These are phyloP conservation scores for Acrobasis suavella DNA, from an alignment of 2,888 invertebrate species.

Conservation along the genomic window DNA sequence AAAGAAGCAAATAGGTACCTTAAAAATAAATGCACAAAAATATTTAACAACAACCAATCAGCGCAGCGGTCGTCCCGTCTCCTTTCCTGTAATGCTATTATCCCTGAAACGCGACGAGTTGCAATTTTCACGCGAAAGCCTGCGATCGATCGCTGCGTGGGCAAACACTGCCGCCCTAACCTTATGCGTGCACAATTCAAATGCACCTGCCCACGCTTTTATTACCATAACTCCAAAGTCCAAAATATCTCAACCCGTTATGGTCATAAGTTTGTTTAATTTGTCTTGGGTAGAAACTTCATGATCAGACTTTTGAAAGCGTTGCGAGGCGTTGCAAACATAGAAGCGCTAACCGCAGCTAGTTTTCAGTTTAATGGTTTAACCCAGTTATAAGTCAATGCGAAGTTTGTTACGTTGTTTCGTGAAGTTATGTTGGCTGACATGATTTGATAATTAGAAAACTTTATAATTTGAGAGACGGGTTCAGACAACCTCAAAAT, in stretches of 20 bases:
- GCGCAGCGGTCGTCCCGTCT: slow-evolving; percentile 18
- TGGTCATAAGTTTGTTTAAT: slow-evolving; percentile 26
- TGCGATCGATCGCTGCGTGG: slow-evolving; percentile 76
- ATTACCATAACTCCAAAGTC: slow-evolving; percentile 25
- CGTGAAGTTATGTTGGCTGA: neutral
- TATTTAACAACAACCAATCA: neutral
- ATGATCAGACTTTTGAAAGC: slow-evolving; percentile 25
- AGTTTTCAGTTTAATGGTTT: slow-evolving; percentile 18
- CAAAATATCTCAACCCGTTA: slow-evolving; percentile 24
- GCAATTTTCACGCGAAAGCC: slow-evolving; percentile 79
- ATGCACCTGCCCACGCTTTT: slow-evolving; percentile 29
- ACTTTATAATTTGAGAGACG: too few relatives aligned
- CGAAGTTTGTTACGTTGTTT: slow-evolving; percentile 3
- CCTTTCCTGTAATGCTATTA: slow-evolving; percentile 57
- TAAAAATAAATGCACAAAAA: neutral
- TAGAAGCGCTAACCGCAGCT: slow-evolving; percentile 19
- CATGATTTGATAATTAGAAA: slow-evolving; percentile 1
- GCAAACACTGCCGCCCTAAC: slow-evolving; percentile 75
- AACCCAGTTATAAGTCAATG: slow-evolving; percentile 17
- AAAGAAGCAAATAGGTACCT: neutral
- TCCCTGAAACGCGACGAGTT: slow-evolving; percentile 56
- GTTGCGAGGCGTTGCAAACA: slow-evolving; percentile 22
- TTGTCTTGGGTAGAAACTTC: slow-evolving; percentile 25
- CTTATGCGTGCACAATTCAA: slow-evolving; percentile 48
- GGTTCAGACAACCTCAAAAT: too few relatives aligned